Conservation (phyloP, 2,888 invertebrate species). For the Palloptera scutellata region DNA sequence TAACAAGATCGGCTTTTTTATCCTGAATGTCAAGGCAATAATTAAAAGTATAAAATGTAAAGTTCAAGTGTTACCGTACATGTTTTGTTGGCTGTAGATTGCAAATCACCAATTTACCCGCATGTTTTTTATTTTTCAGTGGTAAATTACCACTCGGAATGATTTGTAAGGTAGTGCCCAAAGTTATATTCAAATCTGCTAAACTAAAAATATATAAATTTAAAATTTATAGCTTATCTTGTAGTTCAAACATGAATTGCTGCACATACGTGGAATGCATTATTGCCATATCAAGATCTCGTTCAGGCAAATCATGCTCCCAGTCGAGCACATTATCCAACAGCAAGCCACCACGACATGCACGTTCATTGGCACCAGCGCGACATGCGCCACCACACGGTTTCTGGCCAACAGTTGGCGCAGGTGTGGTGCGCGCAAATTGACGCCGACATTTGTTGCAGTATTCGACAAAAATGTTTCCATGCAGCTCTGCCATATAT, state of each 20-base stretch:
- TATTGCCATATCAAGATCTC: conserved; percentile 83
- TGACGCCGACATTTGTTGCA: conserved; percentile 88
- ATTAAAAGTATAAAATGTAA: not conserved
- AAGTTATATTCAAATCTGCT: conserved; percentile 90
- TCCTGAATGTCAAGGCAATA: conserved; percentile 68
- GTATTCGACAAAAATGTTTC: conserved; percentile 96
- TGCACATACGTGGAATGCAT: conserved; percentile 74
- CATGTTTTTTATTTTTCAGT: conserved; percentile 81
- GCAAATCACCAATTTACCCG: conserved; percentile 89
- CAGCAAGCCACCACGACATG: conserved; percentile 90
- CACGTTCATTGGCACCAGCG: conserved; percentile 69
- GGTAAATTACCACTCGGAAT: conserved; percentile 95
- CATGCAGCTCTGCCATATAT: conserved; percentile 91
- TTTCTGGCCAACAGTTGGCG: conserved; percentile 83
- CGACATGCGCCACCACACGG: conserved; percentile 73
- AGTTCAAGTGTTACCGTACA: conserved; percentile 68
- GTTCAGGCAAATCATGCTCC: conserved; percentile 92
- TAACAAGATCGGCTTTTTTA: conserved; percentile 87
- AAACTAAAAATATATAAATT: conserved; percentile 70
- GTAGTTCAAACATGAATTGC: not conserved
- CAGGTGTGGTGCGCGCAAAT: conserved; percentile 79
- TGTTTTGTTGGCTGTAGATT: conserved; percentile 98
- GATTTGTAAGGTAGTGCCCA: conserved; percentile 98
- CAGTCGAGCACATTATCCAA: conserved; percentile 95
- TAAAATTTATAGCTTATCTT: conserved; percentile 1